A percentile compares a stretch with the other conserved stretches of the same genome.
Evolutionary conservation across 2,888 invertebrate species (phyloP).

Genomic region (Prenolepis imparis): DNA sequence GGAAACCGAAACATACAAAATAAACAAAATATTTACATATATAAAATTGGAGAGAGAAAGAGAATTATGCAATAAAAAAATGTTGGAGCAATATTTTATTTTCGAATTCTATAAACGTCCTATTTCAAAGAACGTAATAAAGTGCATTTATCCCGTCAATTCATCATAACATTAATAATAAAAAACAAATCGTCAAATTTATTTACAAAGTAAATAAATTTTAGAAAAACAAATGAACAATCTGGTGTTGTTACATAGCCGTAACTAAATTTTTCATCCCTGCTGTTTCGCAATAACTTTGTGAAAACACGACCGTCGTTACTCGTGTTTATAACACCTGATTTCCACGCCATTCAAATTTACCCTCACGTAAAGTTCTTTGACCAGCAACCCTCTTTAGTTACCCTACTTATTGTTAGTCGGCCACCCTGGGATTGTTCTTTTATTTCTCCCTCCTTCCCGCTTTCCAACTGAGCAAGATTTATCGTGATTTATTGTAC

Average conservation of each 20-base stretch:
- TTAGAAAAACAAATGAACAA: conserved; percentile 18
- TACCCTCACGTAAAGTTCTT: not conserved
- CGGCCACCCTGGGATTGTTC: not conserved
- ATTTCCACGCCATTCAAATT: conserved; percentile 6
- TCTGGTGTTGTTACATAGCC: not conserved
- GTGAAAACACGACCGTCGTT: conserved; percentile 30
- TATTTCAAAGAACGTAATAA: not conserved
- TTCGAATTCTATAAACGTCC: not conserved
- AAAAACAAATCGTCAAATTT: not conserved
- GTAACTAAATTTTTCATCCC: conserved; percentile 32
- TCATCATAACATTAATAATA: not conserved
- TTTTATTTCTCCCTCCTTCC: not conserved
- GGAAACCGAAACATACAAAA: no score
- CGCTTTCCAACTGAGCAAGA: not conserved
- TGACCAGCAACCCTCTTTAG: not conserved
- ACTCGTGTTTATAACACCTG: conserved; percentile 7
- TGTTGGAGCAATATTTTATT: not conserved
- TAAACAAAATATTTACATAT: not conserved
- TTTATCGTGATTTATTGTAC: conserved; percentile 73
- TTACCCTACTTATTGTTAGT: no score
- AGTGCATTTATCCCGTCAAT: not conserved
- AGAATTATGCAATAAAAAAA: not conserved
- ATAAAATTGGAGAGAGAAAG: not conserved
- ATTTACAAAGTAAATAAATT: not conserved
- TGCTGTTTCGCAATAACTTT: not conserved